phyloP scores from a whole-genome alignment of 2,113 vertebrate species.

The Reinhardtius hippoglossoides region DNA sequence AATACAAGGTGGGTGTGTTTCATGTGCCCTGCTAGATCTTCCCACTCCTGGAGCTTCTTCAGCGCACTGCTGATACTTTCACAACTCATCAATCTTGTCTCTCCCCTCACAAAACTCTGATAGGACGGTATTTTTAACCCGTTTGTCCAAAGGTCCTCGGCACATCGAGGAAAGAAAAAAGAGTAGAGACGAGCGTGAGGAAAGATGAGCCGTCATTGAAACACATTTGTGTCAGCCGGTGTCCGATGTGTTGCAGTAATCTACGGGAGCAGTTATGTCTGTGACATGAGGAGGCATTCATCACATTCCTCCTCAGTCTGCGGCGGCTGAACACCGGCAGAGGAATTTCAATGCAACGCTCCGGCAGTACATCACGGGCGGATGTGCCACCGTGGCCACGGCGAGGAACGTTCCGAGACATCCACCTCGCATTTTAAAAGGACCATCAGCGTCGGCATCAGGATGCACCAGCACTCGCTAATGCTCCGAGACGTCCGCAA shows the following conservation, averaged over 20 bases:
- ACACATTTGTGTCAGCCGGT: conserved; percentile 75
- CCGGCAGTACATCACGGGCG: conserved; percentile 66
- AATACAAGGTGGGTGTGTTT: conserved; percentile 33
- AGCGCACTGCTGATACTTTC: conserved; percentile 15
- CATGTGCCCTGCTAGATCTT: conserved; percentile 30
- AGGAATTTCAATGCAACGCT: conserved; percentile 76
- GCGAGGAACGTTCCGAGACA: conserved; percentile 33
- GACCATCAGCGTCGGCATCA: conserved; percentile 16
- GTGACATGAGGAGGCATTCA: conserved; percentile 79
- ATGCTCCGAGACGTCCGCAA: conserved; percentile 35
- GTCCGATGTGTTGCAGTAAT: conserved; percentile 75
- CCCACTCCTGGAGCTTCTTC: conserved; percentile 1
- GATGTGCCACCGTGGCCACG: conserved; percentile 29
- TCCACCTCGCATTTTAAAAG: conserved; percentile 26
- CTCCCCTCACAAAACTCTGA: conserved; percentile 44
- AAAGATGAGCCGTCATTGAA: conserved; percentile 77
- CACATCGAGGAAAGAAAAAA: conserved; percentile 69
- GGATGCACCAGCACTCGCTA: conserved; percentile 23
- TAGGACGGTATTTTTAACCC: conserved; percentile 74
- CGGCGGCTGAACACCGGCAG: conserved; percentile 45
- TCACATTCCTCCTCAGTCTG: conserved; percentile 67
- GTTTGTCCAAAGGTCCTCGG: conserved; percentile 77
- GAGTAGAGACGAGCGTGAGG: conserved; percentile 67
- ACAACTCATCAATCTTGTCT: conserved; percentile 27
- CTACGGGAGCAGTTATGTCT: conserved; percentile 74